phyloP scores from a whole-genome alignment of 2,113 vertebrate species.

The Aleadryas rufinucha region DNA sequence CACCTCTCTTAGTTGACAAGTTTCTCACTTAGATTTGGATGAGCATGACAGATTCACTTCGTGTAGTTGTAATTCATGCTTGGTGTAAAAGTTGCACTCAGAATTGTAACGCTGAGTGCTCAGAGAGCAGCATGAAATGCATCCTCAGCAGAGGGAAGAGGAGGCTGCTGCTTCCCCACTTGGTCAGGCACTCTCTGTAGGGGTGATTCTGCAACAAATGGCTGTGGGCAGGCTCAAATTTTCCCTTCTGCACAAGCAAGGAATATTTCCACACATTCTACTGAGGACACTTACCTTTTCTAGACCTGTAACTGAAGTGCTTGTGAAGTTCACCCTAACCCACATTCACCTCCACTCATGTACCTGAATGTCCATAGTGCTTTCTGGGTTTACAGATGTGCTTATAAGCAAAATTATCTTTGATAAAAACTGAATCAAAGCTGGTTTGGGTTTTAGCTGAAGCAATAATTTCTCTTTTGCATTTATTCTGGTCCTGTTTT shows the following conservation, averaged over 20 bases:
- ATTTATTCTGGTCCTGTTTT: not conserved
- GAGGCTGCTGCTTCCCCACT: not conserved
- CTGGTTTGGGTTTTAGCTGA: not conserved
- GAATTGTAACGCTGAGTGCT: not conserved
- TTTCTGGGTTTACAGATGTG: not conserved
- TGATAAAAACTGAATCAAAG: not conserved
- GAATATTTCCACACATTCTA: not conserved
- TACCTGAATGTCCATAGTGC: accelerated
- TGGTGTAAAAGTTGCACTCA: not conserved
- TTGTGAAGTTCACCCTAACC: not conserved
- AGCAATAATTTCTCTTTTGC: not conserved
- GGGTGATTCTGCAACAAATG: not conserved
- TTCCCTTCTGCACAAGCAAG: not conserved
- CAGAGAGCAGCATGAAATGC: not conserved
- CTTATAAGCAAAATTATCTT: not conserved
- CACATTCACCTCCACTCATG: not conserved
- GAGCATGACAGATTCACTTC: not conserved
- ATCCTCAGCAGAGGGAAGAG: not conserved
- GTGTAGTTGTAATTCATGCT: not conserved
- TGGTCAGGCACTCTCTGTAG: accelerated
- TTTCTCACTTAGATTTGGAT: not conserved
- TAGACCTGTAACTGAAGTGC: not conserved
- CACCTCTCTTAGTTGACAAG: not conserved
- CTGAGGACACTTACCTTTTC: not conserved
- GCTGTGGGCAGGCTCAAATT: not conserved